These are phyloP conservation scores for Phoxinus dragarum DNA, from an alignment of 2,797 vertebrate species.

Conservation along the genomic window DNA sequence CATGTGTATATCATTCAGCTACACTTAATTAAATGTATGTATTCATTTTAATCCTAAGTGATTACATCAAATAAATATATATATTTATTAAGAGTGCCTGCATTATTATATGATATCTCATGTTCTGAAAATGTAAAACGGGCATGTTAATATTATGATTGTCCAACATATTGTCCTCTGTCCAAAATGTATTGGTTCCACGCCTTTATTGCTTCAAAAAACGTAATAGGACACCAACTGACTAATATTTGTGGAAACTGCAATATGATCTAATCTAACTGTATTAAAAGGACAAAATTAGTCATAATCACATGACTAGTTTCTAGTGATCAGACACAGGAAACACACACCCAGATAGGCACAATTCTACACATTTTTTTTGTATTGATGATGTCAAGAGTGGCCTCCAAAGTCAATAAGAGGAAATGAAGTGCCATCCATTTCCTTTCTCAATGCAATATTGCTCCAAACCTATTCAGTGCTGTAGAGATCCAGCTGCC, in stretches of 20 bases:
- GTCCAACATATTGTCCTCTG: background rate
- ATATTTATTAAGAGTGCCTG: background rate
- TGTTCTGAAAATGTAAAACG: too few species aligned
- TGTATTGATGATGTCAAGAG: background rate
- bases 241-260: background rate
- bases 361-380: background rate
- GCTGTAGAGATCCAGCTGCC: background rate
- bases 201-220: background rate
- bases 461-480: constrained; percentile 34
- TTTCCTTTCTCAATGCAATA: constrained; percentile 11
- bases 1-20: background rate
- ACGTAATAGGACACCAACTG: background rate
- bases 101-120: background rate
- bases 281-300: background rate
- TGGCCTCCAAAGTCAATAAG: constrained; percentile 19
- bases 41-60: background rate
- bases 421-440: constrained; percentile 25
- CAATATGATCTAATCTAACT: background rate
- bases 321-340: background rate
- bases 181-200: background rate
- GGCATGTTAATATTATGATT: background rate
- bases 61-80: background rate
- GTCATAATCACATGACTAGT: background rate
- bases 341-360: background rate
- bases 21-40: background rate